Percentiles rank a stretch among this genome's conserved stretches.
phyloP scores from a whole-genome alignment of 2,888 invertebrate species.

The Drosophila testacea region DNA sequence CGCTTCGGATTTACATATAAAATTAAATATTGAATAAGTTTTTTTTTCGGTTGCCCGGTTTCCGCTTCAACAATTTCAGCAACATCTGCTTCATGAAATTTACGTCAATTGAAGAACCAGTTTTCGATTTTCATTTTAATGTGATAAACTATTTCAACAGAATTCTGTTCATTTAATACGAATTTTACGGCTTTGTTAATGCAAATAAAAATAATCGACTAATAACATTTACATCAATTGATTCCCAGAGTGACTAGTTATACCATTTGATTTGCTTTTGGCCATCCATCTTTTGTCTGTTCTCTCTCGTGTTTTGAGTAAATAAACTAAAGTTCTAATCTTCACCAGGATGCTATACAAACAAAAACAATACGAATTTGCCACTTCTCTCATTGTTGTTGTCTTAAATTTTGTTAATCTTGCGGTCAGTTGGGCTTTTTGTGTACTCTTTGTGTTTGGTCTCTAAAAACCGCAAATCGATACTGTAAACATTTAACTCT shows the following conservation, averaged over 20 bases:
- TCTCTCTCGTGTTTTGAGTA: neutral
- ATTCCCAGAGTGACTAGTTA: conserved; percentile 2
- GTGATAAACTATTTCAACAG: conserved; percentile 51
- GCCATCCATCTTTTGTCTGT: conserved; percentile 1
- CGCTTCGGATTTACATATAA: conserved; percentile 59
- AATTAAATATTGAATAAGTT: conserved; percentile 56
- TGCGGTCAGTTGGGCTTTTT: conserved; percentile 22
- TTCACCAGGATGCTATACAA: conserved; percentile 18
- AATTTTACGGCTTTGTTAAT: conserved; percentile 2
- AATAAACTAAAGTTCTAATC: conserved; percentile 24
- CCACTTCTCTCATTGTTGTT: conserved; percentile 16
- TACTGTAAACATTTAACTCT: conserved; percentile 35
- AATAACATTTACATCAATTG: conserved; percentile 22
- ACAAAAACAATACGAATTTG: conserved; percentile 9
- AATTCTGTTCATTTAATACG: conserved; percentile 47
- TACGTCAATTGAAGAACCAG: conserved; percentile 68
- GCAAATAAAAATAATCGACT: conserved; percentile 9
- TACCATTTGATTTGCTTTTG: conserved; percentile 4
- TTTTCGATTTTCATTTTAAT: conserved; percentile 58
- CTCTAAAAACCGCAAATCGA: conserved; percentile 39
- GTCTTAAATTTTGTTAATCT: conserved; percentile 34
- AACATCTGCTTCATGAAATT: conserved; percentile 44
- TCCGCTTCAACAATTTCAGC: conserved; percentile 50
- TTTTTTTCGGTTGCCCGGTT: conserved; percentile 28
- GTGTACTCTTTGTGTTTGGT: conserved; percentile 13